Evolutionary conservation across 2,888 invertebrate species (phyloP).

Genomic region (Synergus umbraculus): DNA sequence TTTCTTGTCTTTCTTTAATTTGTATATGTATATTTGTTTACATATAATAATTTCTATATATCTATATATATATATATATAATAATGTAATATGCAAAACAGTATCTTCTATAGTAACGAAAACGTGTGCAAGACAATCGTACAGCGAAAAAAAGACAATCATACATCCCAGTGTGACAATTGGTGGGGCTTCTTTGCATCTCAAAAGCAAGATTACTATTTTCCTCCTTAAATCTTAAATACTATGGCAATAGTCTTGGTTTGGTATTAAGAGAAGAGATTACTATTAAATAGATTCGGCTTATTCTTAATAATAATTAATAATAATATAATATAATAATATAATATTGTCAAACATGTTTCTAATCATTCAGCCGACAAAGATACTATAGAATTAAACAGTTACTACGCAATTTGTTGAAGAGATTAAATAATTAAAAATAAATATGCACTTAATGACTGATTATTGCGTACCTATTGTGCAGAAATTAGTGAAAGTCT

Average conservation of each 20-base stretch:
- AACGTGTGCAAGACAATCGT: conserved; percentile 58
- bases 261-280: conserved; percentile 47
- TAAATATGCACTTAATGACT: conserved; percentile 66
- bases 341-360: conserved; percentile 21
- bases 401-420: background rate
- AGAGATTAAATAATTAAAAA: conserved; percentile 66
- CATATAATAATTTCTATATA: conserved; percentile 60
- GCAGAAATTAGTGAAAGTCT: conserved; percentile 53
- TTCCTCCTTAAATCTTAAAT: conserved; percentile 32
- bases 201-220: conserved; percentile 65
- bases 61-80: conserved; percentile 47
- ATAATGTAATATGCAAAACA: conserved; percentile 64
- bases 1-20: conserved; percentile 61
- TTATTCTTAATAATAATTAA: conserved; percentile 46
- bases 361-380: background rate
- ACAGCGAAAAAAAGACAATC: conserved; percentile 50
- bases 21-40: conserved; percentile 66
- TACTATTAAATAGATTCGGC: conserved; percentile 41
- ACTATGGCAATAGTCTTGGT: conserved; percentile 50
- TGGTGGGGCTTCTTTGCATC: conserved; percentile 55
- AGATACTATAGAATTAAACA: background rate
- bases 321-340: conserved; percentile 11
- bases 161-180: conserved; percentile 52
- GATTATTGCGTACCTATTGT: conserved; percentile 65
- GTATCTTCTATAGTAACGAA: conserved; percentile 61